phyloP scores from a whole-genome alignment of 23 tunicate genomes.

The Corella eumyota region DNA sequence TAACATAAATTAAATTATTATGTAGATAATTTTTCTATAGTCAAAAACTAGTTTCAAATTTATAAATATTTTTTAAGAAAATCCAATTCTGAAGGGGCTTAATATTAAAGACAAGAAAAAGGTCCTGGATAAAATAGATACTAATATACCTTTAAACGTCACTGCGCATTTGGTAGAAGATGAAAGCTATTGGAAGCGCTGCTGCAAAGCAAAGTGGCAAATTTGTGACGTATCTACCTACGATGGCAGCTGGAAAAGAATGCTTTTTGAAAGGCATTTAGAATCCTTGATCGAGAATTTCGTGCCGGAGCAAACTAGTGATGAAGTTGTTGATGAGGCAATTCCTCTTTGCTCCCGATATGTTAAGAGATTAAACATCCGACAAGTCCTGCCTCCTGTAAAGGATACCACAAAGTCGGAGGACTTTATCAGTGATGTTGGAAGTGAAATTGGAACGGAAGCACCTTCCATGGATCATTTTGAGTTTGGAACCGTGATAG shows the following conservation, averaged over 20 bases:
- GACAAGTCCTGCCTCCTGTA: conserved; percentile 86
- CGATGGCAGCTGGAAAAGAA: conserved; percentile 87
- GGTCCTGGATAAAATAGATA: conserved; percentile 63
- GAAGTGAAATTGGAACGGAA: conserved; percentile 67
- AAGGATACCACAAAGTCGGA: conserved; percentile 43
- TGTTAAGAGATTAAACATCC: conserved; percentile 51
- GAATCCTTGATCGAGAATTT: conserved; percentile 73
- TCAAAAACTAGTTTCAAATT: no score
- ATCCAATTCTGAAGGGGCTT: conserved; percentile 64
- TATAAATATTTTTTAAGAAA: conserved; percentile 24
- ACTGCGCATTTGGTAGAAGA: conserved; percentile 76
- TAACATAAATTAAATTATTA: background rate
- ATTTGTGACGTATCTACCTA: conserved; percentile 70
- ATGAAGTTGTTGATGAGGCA: conserved; percentile 44
- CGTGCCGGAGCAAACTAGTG: conserved; percentile 72
- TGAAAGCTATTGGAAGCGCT: conserved; percentile 89
- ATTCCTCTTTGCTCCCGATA: conserved; percentile 45
- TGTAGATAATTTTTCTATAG: no score
- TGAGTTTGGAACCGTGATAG: conserved; percentile 47
- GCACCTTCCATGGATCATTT: conserved; percentile 80
- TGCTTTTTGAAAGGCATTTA: conserved; percentile 82
- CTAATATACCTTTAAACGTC: conserved; percentile 40
- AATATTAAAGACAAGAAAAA: conserved; percentile 55
- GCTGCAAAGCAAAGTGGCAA: conserved; percentile 53
- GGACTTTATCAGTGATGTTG: conserved; percentile 61